These are phyloP conservation scores for Coelinius sp. DNA, from an alignment of 2,888 invertebrate genomes.

Conservation along the genomic window DNA sequence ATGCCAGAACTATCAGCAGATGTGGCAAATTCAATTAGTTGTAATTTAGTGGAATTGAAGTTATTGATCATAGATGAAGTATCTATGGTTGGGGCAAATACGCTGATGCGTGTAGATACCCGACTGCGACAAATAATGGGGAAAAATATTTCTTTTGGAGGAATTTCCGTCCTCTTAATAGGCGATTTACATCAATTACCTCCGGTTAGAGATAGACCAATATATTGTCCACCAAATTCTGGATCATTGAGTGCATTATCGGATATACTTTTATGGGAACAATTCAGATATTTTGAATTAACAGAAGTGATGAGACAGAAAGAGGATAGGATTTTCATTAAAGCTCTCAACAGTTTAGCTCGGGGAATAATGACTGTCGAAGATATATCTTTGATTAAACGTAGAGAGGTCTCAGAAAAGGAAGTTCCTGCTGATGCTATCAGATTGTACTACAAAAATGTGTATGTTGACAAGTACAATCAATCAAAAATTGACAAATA, in stretches of 20 bases:
- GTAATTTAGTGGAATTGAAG: neutral
- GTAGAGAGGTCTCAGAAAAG: constrained; percentile 31
- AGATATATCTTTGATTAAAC: constrained; percentile 47
- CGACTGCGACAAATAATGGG: too few species aligned
- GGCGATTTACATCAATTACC: constrained; percentile 62
- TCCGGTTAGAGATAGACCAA: constrained; percentile 53
- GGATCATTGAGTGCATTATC: neutral
- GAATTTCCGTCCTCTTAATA: too few species aligned
- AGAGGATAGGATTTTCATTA: too few species aligned
- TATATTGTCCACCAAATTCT: constrained; percentile 43
- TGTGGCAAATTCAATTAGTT: neutral
- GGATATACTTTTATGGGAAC: constrained; percentile 47
- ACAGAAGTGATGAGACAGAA: too few species aligned
- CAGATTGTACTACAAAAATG: too few species aligned
- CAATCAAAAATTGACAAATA: too few species aligned
- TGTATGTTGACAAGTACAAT: too few species aligned
- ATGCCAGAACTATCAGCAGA: neutral
- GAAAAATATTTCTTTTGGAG: too few species aligned
- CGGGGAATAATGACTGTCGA: constrained; percentile 45
- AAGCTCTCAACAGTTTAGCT: constrained; percentile 56
- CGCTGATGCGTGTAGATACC: constrained; percentile 49
- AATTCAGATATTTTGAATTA: constrained; percentile 53
- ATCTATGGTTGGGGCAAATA: constrained; percentile 56
- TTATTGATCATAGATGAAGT: constrained; percentile 54
- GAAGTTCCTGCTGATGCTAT: too few species aligned